Evolutionary conservation across 2,113 vertebrate species (phyloP), one percentile per base, ranked within the genome.

Genomic region (Carassius carassius): DNA sequence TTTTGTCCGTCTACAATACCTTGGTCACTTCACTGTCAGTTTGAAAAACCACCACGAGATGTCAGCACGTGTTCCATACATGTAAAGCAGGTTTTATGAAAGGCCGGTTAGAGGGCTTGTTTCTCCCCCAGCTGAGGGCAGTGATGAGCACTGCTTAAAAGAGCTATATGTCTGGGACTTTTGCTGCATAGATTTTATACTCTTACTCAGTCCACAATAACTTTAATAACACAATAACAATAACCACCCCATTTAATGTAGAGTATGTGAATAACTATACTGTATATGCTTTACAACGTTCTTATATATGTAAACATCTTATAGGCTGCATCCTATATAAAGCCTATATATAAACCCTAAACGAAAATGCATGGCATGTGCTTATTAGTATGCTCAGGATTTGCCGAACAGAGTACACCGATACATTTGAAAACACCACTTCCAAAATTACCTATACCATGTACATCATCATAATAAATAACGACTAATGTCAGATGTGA

Each of bases 41-140:
- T 9, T 29, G 7, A 23, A 1, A 17, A 35, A 35, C 4, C 4
- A 41, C 60, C 86, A 80, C 84, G 44, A 80, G 87, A 85, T 85
- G 75, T 58, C 81, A 37, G 23, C 78, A 25, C 47, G 25, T 62
- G 17, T 19, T 19, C 70, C 69, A 23, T 37, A 21, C 41, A 72
- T 73, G 4, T 19, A 13, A 60, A 60, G 5, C 21, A 16, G 1
- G 12, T 35, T 37, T 73, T 5, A 41, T 70, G 4, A 72, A 16
- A 21, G 3, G 4, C 17, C 13, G 29, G 16, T 25, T n/a, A 16
- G 21, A 32, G 1, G 37, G 6, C 14, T n/a, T 56, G 3, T 10
- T 37, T n/a, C 29, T 37, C 7, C 16, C 19, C 56, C 16, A 63
- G 13, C 32, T 44, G 12, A 65, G n/a, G 16, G 25, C 23, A 69